Evolutionary conservation across 2,113 vertebrate species (phyloP).

Genomic region (Mastomys coucha): DNA sequence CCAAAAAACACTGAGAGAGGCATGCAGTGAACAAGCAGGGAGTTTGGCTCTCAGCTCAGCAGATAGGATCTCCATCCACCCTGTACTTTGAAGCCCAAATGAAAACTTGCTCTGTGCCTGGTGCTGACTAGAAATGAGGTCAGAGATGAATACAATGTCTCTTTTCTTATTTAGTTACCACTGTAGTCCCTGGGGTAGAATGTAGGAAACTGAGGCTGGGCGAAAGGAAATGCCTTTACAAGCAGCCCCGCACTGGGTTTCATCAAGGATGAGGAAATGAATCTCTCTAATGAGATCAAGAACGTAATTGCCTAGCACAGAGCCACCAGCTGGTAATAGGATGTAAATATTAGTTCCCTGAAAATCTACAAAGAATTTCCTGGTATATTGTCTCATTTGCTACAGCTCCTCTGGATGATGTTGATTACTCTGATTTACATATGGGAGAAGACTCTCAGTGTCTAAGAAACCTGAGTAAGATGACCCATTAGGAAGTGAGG

Average conservation of each 20-base stretch:
- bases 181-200: background rate
- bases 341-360: conserved; percentile 37
- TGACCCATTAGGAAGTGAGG: background rate
- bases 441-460: background rate
- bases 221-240: background rate
- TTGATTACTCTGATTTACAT: conserved; percentile 26
- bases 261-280: background rate
- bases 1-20: background rate
- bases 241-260: background rate
- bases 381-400: background rate
- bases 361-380: conserved; percentile 15
- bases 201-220: conserved; percentile 17
- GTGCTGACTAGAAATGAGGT: background rate
- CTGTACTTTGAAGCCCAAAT: background rate
- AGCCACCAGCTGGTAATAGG: background rate
- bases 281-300: conserved; percentile 26
- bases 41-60: background rate
- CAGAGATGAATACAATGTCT: background rate
- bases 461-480: background rate
- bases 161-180: background rate
- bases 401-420: background rate
- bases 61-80: background rate
- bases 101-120: background rate
- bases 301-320: background rate
- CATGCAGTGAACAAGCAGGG: background rate